A percentile compares a stretch with the other conserved stretches of the same genome.
Conservation (phyloP, 2,888 invertebrate genomes). For the Phanerotoma sp. region DNA sequence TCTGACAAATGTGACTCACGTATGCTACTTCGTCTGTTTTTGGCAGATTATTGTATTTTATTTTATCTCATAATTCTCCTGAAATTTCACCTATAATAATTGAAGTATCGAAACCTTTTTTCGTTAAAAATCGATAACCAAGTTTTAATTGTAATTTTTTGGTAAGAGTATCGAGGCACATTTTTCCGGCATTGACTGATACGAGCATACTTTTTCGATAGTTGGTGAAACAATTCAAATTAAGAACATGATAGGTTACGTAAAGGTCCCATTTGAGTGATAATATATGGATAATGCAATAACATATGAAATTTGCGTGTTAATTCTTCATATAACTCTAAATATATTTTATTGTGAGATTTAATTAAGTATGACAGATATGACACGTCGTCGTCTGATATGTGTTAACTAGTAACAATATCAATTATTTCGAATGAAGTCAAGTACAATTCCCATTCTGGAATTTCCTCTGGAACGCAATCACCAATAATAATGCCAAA, state of each 20-base stretch:
- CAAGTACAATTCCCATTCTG: conserved; percentile 19
- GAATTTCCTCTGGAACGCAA: conserved; percentile 13
- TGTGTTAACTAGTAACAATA: not conserved
- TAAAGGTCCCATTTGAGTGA: not conserved
- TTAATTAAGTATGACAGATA: not conserved
- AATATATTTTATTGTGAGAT: not conserved
- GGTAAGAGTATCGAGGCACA: not conserved
- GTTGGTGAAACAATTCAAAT: not conserved
- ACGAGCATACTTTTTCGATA: not conserved
- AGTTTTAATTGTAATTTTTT: not conserved
- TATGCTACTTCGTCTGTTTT: not conserved
- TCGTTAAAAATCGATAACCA: not conserved
- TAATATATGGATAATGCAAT: not conserved
- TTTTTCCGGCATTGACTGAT: not conserved
- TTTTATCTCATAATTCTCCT: too few relatives aligned
- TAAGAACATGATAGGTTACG: not conserved
- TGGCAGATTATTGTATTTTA: not conserved
- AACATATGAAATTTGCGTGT: not conserved
- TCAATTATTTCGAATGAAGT: not conserved
- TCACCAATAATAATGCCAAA: conserved; percentile 27
- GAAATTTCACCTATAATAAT: too few relatives aligned
- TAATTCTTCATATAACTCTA: not conserved
- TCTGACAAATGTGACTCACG: not conserved
- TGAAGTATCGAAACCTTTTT: too few relatives aligned
- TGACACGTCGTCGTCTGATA: not conserved